Base-by-base conservation (phyloP, 1,140 invertebrate species). In the Caenorhabditis brenneri region DNA sequence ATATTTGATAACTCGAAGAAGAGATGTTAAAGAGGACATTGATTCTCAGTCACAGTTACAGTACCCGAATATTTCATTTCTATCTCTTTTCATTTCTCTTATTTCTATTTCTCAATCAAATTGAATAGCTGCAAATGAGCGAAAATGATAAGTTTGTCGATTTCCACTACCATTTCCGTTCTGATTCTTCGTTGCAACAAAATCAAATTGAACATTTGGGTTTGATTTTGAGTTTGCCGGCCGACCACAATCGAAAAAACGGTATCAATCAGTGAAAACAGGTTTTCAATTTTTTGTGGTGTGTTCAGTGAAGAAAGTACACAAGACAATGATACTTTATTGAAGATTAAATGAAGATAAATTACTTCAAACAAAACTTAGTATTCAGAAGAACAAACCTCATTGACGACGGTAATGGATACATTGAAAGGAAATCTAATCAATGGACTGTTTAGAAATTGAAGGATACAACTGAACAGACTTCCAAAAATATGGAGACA, bases 171-270 rank as follows among this genome's bases (percentile, higher is more conserved):
- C 65, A 74, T 42, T 74, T 74, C 36, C 36, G 65, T 74, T 42
- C 65, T 74, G 36, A 74, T 74, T 42, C n/a, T n/a, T n/a, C n/a
- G n/a, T 42, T 74, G 65, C 65, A 74, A 74, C 33, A 22, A 74
- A 74, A 74, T 74, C 33, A 24, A 74, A 74, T 74, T 74, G 65
- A 74, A 74, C 65, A 74, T 29, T 74, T 74, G 65, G 65, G 16
- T 55, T 55, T 55, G 53, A 36, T 22, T 65, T 74, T 22, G 65
- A 22, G 29, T 65, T 65, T 22, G n/a, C n/a, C n/a, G n/a, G n/a
- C n/a, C n/a, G n/a, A 31, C 55, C 22, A 51, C n/a, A 16, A 51
- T n/a, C 6, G 5, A n/a, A 51, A 51, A 6, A n/a, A 22, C 33
- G 31, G 7, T 51, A 33, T 24, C 58, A 65, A 65, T 65, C 58